Percentiles rank a stretch among this genome's conserved stretches.
phyloP scores from a whole-genome alignment of 2,113 vertebrate genomes.

The Capreolus pygargus region DNA sequence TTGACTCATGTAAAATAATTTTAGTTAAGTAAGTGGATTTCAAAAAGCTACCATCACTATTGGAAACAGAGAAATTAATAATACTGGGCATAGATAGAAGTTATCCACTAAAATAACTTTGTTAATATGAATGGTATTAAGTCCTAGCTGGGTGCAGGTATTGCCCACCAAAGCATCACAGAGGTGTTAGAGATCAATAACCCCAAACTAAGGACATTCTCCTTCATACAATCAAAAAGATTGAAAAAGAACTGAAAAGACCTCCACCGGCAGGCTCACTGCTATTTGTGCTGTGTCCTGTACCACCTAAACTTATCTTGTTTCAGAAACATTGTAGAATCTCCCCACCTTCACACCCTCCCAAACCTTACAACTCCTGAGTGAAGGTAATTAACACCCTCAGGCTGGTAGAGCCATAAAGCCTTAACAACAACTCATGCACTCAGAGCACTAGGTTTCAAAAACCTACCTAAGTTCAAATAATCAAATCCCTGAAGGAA shows the following conservation, averaged over 20 bases:
- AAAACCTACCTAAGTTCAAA: neutral
- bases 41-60: neutral
- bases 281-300: neutral
- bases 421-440: neutral
- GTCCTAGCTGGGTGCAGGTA: neutral
- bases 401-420: neutral
- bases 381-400: neutral
- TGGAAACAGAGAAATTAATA: neutral
- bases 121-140: neutral
- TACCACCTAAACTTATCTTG: neutral
- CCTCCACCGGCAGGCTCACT: neutral
- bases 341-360: neutral
- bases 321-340: neutral
- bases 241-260: neutral
- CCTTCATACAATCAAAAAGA: neutral
- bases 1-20: neutral
- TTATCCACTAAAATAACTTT: neutral
- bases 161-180: neutral
- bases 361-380: neutral
- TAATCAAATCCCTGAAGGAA: neutral
- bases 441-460: neutral
- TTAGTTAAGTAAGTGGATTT: constrained; percentile 20
- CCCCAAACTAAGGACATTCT: neutral
- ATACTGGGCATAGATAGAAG: neutral
- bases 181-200: neutral